phyloP scores from a whole-genome alignment of 2,888 invertebrate genomes.

The Ophion costatus region DNA sequence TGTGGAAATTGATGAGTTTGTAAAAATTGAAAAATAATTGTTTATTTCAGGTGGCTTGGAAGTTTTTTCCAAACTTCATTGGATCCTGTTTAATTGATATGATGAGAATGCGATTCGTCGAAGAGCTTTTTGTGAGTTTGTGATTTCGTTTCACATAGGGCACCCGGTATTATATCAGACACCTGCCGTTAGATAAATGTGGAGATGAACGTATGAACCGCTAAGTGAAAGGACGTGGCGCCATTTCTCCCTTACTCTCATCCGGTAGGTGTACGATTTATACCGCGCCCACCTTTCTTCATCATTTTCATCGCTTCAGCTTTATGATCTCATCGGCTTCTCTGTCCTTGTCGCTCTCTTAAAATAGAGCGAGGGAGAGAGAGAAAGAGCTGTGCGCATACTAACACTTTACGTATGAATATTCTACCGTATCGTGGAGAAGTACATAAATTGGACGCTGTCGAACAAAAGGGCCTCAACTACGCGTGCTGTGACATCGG shows the following conservation, averaged over 20 bases:
- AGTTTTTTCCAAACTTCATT: neutral
- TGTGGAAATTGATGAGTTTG: too few relatives aligned
- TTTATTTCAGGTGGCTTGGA: neutral
- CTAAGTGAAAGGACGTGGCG: slow-evolving; percentile 46
- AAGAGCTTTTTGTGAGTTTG: slow-evolving; percentile 19
- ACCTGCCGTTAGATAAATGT: slow-evolving; percentile 60
- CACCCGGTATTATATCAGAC: slow-evolving; percentile 55
- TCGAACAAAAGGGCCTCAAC: slow-evolving; percentile 15
- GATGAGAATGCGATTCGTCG: neutral
- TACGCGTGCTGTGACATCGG: neutral
- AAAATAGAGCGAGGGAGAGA: neutral
- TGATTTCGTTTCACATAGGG: slow-evolving; percentile 37
- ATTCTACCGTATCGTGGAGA: slow-evolving; percentile 6
- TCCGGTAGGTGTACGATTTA: slow-evolving; percentile 27
- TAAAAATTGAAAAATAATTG: too few relatives aligned
- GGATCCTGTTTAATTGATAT: neutral
- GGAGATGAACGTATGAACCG: slow-evolving; percentile 31
- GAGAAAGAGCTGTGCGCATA: slow-evolving; percentile 18
- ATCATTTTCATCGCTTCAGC: slow-evolving; percentile 28
- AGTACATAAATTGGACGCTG: neutral
- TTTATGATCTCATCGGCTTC: slow-evolving; percentile 20
- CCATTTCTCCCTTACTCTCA: slow-evolving; percentile 41
- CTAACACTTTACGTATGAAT: slow-evolving; percentile 21
- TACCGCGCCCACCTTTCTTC: slow-evolving; percentile 32
- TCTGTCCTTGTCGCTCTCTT: neutral